A percentile compares a stretch with the other conserved stretches of the same genome.
phyloP scores from a whole-genome alignment of 2,113 vertebrate species.

The Plestiodon gilberti region DNA sequence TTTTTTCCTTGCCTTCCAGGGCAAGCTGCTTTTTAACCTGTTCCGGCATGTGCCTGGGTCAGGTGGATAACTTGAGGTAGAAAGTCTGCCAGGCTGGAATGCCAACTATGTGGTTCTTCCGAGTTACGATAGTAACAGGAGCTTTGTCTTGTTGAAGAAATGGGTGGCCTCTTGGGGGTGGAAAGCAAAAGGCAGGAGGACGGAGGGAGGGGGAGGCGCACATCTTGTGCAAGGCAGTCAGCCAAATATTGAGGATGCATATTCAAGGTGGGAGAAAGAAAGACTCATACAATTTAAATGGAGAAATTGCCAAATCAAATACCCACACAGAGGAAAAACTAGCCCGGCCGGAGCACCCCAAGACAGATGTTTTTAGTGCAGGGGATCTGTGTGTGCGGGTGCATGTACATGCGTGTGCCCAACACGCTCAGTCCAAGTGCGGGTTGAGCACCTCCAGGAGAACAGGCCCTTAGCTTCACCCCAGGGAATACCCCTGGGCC shows the following conservation, averaged over 20 bases:
- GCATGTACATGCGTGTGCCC: no score
- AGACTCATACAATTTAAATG: no score
- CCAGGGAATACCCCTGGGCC: neutral
- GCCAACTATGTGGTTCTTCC: slow-evolving; percentile 56
- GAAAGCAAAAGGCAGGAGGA: neutral
- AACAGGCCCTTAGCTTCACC: neutral
- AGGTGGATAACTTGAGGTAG: slow-evolving; percentile 49
- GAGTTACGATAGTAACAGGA: slow-evolving; percentile 18
- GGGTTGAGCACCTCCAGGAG: neutral
- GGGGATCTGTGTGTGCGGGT: no score
- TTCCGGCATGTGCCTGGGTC: slow-evolving; percentile 51
- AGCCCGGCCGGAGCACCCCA: no score
- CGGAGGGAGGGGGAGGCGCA: no score
- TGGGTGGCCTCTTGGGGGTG: neutral
- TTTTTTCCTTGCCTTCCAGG: neutral
- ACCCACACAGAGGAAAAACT: no score
- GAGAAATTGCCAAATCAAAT: no score
- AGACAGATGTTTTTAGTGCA: no score
- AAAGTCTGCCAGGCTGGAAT: slow-evolving; percentile 67
- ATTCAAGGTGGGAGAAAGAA: no score
- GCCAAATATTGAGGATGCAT: neutral
- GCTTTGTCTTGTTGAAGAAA: neutral
- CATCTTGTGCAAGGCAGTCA: rapidly evolving
- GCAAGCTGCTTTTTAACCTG: slow-evolving; percentile 39
- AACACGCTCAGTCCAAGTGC: no score